Evolutionary conservation across 1,140 invertebrate species (phyloP).

Genomic region (Bombus picipes): DNA sequence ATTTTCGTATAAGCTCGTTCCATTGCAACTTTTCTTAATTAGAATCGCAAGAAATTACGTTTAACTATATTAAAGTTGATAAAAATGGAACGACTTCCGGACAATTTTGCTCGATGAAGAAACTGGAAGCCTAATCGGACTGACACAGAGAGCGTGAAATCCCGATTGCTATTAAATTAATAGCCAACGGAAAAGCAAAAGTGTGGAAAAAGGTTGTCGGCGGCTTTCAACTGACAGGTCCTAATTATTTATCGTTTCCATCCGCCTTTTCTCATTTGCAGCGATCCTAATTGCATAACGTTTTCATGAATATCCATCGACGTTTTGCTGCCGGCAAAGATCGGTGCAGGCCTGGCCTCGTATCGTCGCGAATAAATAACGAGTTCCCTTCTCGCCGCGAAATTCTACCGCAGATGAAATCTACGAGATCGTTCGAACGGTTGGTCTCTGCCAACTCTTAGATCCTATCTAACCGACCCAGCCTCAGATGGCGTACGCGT

Average conservation of each 20-base stretch:
- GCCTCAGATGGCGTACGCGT: conserved; percentile 10
- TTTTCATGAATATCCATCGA: conserved; percentile 35
- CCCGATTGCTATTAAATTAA: neutral
- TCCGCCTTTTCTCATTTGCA: neutral
- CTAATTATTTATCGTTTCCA: conserved; percentile 22
- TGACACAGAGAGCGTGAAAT: neutral
- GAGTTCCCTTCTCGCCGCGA: neutral
- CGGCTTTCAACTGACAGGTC: neutral
- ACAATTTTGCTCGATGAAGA: neutral
- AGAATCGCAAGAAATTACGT: neutral
- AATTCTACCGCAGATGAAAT: conserved; percentile 18
- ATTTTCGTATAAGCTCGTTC: neutral
- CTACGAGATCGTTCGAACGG: conserved; percentile 1
- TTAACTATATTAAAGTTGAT: neutral
- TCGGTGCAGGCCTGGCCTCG: neutral
- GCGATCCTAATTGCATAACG: conserved; percentile 9
- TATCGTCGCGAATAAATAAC: conserved; percentile 19
- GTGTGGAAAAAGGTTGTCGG: neutral
- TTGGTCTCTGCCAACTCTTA: neutral
- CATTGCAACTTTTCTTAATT: neutral
- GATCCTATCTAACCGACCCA: conserved; percentile 10
- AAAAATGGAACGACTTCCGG: neutral
- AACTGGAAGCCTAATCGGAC: neutral
- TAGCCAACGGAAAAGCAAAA: too few relatives aligned
- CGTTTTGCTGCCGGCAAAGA: conserved; percentile 16